phyloP scores from a whole-genome alignment of 2,797 vertebrate genomes.

The Natrix natrix region DNA sequence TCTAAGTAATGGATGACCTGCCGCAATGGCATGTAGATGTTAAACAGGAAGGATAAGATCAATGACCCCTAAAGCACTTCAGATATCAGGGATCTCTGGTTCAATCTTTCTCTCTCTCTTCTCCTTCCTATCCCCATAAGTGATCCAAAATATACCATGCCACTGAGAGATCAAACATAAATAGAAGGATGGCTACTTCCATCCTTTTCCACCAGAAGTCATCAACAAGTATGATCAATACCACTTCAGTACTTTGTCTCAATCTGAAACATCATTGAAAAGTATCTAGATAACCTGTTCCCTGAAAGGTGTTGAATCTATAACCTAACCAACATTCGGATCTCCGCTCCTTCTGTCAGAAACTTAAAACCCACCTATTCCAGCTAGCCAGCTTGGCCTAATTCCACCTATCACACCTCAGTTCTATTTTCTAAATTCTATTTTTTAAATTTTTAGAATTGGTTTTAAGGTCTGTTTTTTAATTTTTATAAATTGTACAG shows the following conservation, averaged over 20 bases:
- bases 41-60: not conserved
- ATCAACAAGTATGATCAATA: not conserved
- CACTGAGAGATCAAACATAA: not conserved
- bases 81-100: not conserved
- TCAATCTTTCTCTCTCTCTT: not conserved
- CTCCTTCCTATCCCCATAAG: not conserved
- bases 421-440: too few relatives aligned
- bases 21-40: not conserved
- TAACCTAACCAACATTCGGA: not conserved
- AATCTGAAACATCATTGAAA: not conserved
- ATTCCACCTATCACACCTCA: too few relatives aligned
- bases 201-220: not conserved
- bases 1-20: not conserved
- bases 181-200: not conserved
- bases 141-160: not conserved
- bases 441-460: too few relatives aligned
- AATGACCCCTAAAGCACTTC: not conserved
- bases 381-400: too few relatives aligned
- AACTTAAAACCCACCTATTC: too few relatives aligned
- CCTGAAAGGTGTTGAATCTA: not conserved
- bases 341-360: too few relatives aligned
- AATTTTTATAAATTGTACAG: too few relatives aligned
- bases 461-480: too few relatives aligned
- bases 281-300: not conserved
- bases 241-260: not conserved